These are phyloP conservation scores for Spicauda simplicius DNA, from an alignment of 2,888 invertebrate species.

Conservation along the genomic window DNA sequence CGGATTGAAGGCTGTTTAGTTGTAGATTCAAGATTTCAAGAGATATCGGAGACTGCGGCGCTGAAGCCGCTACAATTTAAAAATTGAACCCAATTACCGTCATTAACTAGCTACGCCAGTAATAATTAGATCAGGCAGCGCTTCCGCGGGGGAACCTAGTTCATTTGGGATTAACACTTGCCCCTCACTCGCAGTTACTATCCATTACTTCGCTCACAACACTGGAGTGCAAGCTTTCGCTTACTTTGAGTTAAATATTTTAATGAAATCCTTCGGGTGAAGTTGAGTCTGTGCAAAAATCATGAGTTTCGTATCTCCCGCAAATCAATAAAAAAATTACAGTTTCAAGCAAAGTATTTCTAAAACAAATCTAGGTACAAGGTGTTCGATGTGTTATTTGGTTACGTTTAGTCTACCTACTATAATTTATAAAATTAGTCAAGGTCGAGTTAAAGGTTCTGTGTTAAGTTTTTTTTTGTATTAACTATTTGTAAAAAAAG, in stretches of 20 bases:
- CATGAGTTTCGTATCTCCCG: background rate
- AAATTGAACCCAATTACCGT: slow-evolving; percentile 40
- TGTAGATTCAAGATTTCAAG: too few relatives aligned
- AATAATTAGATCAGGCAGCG: slow-evolving; percentile 40
- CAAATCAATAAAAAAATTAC: too few relatives aligned
- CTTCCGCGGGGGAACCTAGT: slow-evolving; percentile 39
- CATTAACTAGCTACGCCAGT: slow-evolving; percentile 26
- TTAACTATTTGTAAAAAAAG: too few relatives aligned
- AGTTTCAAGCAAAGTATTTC: too few relatives aligned
- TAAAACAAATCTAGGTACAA: too few relatives aligned
- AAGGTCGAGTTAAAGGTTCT: too few relatives aligned
- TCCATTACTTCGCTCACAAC: background rate
- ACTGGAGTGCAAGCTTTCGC: background rate
- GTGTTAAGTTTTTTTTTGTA: too few relatives aligned
- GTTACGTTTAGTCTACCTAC: too few relatives aligned
- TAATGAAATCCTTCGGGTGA: background rate
- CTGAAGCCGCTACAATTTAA: slow-evolving; percentile 35
- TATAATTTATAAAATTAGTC: too few relatives aligned
- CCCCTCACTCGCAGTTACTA: slow-evolving; percentile 1
- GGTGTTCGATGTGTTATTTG: too few relatives aligned
- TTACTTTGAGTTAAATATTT: background rate
- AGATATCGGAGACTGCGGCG: background rate
- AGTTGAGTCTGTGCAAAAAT: background rate
- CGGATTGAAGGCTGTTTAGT: too few relatives aligned
- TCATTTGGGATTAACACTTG: slow-evolving; percentile 37